phyloP scores from a whole-genome alignment of 1,140 invertebrate genomes.

The Drosophila willistoni region DNA sequence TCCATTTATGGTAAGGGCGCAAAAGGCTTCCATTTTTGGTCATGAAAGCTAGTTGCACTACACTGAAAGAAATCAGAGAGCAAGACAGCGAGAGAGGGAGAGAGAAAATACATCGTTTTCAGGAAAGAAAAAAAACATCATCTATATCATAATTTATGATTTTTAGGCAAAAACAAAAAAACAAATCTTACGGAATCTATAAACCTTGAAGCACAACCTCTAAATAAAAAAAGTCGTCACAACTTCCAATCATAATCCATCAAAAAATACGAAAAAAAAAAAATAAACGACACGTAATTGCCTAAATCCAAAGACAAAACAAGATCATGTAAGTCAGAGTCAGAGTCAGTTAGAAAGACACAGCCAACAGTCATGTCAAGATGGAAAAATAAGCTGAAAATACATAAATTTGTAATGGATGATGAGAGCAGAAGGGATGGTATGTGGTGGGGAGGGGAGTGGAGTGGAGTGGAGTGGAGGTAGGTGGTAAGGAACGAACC shows the following conservation, averaged over 20 bases:
- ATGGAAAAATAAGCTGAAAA: slow-evolving; percentile 67
- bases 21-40: slow-evolving; percentile 56
- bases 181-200: slow-evolving; percentile 26
- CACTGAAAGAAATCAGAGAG: slow-evolving; percentile 42
- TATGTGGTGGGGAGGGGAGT: no score
- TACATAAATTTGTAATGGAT: slow-evolving; percentile 68
- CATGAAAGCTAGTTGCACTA: slow-evolving; percentile 42
- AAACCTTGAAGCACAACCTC: slow-evolving; percentile 49
- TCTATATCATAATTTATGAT: slow-evolving; percentile 16
- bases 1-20: slow-evolving; percentile 69
- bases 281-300: slow-evolving; percentile 45
- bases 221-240: slow-evolving; percentile 30
- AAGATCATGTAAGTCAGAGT: slow-evolving; percentile 61
- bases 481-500: background rate
- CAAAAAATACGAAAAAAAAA: slow-evolving; percentile 36
- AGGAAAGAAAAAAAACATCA: background rate
- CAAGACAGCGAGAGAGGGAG: no score
- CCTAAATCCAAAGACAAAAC: slow-evolving; percentile 62
- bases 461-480: no score
- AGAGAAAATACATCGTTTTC: no score
- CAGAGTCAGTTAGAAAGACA: slow-evolving; percentile 3
- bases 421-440: background rate
- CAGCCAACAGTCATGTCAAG: slow-evolving; percentile 41
- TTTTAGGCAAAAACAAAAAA: slow-evolving; percentile 21
- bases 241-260: slow-evolving; percentile 70